A percentile compares a stretch with the other conserved stretches of the same genome.
These are phyloP conservation scores for Dynastes grantii DNA, from an alignment of 2,888 invertebrate genomes.

Conservation along the genomic window DNA sequence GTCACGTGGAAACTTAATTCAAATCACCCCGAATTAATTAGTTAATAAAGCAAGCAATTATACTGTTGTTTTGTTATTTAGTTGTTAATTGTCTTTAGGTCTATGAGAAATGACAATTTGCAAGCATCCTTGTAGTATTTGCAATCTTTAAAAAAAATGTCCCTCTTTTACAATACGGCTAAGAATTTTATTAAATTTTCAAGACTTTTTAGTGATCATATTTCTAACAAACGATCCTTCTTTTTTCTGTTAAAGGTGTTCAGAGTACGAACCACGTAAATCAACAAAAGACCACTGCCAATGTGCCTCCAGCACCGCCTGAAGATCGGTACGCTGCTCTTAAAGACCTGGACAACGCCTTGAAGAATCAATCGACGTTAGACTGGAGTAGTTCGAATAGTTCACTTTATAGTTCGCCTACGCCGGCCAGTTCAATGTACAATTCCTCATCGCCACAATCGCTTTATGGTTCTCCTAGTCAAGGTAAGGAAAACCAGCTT, in stretches of 20 bases:
- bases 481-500: slow-evolving; percentile 62
- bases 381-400: slow-evolving; percentile 68
- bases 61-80: too few species aligned
- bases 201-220: too few species aligned
- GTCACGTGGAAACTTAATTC: too few species aligned
- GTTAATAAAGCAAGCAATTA: too few species aligned
- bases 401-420: slow-evolving; percentile 66
- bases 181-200: too few species aligned
- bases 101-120: too few species aligned
- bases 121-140: too few species aligned
- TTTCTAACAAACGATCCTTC: too few species aligned
- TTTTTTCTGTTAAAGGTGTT: slow-evolving; percentile 60
- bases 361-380: slow-evolving; percentile 74
- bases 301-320: slow-evolving; percentile 64
- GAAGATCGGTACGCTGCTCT: slow-evolving; percentile 97
- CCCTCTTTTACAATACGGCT: too few species aligned
- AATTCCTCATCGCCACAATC: slow-evolving; percentile 69
- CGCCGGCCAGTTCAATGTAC: slow-evolving; percentile 67
- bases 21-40: too few species aligned
- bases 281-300: slow-evolving; percentile 53
- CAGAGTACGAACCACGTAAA: slow-evolving; percentile 55
- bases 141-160: too few species aligned
- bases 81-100: too few species aligned
- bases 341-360: slow-evolving; percentile 90
- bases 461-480: slow-evolving; percentile 70